These are phyloP conservation scores for Drosophila mercatorum DNA, from an alignment of 2,888 invertebrate species.

Conservation along the genomic window DNA sequence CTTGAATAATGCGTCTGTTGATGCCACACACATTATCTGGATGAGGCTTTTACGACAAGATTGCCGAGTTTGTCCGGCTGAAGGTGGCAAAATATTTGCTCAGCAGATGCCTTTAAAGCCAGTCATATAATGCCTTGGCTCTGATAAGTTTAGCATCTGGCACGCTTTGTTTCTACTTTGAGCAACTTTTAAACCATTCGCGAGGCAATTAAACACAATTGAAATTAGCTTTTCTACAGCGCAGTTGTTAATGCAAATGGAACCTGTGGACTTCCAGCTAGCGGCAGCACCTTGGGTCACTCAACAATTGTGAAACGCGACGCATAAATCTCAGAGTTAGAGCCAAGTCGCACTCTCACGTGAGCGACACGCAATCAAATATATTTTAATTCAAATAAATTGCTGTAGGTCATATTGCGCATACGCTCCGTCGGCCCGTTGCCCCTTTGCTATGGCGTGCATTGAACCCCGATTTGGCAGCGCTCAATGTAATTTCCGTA, in stretches of 20 bases:
- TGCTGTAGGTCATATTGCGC: slow-evolving; percentile 40
- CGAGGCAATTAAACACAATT: slow-evolving; percentile 33
- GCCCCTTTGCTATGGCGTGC: slow-evolving; percentile 47
- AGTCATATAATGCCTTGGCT: not conserved
- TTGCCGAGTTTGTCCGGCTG: slow-evolving; percentile 17
- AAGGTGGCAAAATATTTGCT: slow-evolving; percentile 48
- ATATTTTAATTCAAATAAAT: not conserved
- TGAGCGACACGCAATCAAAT: slow-evolving; percentile 58
- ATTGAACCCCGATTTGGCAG: slow-evolving; percentile 58
- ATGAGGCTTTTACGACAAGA: slow-evolving; percentile 6
- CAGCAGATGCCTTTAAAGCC: not conserved
- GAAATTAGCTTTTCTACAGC: slow-evolving; percentile 14
- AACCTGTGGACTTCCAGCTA: no score
- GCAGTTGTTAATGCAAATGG: slow-evolving; percentile 42
- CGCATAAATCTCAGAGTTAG: slow-evolving; percentile 37
- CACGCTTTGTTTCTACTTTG: slow-evolving; percentile 18
- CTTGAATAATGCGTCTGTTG: slow-evolving; percentile 42
- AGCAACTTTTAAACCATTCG: not conserved
- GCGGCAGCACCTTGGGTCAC: slow-evolving; percentile 44
- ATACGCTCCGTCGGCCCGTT: slow-evolving; percentile 29
- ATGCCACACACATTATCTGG: slow-evolving; percentile 36
- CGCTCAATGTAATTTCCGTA: slow-evolving; percentile 61
- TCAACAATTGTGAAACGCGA: slow-evolving; percentile 43
- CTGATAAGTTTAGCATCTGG: slow-evolving; percentile 17
- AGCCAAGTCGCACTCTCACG: slow-evolving; percentile 48